These are phyloP conservation scores for Hedya salicella DNA, from an alignment of 2,888 invertebrate genomes.

Conservation along the genomic window DNA sequence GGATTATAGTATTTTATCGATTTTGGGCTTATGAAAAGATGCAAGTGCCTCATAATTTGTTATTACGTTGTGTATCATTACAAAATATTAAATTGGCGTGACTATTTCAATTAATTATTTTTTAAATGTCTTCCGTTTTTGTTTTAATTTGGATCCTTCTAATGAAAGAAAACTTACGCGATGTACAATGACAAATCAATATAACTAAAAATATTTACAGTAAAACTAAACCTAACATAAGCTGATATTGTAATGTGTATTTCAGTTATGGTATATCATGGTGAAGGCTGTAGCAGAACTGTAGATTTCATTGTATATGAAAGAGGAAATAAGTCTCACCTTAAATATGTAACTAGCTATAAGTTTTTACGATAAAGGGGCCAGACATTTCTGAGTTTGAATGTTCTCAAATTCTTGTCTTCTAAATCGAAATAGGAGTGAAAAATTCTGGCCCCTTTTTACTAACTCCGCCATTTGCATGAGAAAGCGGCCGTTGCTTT, in stretches of 20 bases:
- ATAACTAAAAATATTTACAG: too few relatives aligned
- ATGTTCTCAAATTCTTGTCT: background rate
- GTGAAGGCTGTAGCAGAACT: too few relatives aligned
- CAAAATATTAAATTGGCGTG: background rate
- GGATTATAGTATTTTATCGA: constrained; percentile 31
- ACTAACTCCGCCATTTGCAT: constrained; percentile 13
- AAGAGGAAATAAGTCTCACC: background rate
- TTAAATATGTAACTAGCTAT: background rate
- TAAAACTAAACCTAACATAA: too few relatives aligned
- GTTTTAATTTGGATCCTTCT: too few relatives aligned
- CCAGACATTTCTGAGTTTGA: background rate
- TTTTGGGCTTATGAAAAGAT: constrained; percentile 26
- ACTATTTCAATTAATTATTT: too few relatives aligned
- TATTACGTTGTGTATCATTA: background rate
- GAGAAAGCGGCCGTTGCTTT: constrained; percentile 20
- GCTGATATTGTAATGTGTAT: too few relatives aligned
- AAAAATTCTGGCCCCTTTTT: constrained; percentile 16
- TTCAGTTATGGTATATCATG: too few relatives aligned
- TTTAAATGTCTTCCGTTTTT: too few relatives aligned
- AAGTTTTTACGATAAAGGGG: too few relatives aligned
- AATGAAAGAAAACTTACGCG: too few relatives aligned
- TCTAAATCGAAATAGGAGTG: constrained; percentile 16
- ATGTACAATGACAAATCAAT: too few relatives aligned
- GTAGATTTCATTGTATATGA: too few relatives aligned
- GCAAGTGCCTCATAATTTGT: background rate